These are phyloP conservation scores for Potorous gilbertii DNA, from an alignment of 2,797 vertebrate species.

Conservation along the genomic window DNA sequence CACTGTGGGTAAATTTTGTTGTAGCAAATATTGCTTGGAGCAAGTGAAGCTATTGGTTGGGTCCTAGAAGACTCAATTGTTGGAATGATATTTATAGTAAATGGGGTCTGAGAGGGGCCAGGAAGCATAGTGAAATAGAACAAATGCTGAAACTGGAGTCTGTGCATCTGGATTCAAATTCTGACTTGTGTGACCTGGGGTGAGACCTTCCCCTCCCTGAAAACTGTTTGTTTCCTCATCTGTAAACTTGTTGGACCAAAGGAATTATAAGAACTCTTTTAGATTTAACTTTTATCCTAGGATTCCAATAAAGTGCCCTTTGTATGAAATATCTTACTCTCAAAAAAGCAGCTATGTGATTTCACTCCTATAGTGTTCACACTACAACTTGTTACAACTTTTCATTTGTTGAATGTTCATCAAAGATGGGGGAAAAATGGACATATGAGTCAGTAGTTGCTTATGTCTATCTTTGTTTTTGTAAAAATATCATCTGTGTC, in stretches of 20 bases:
- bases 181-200: not conserved
- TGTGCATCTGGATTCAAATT: not conserved
- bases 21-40: slow-evolving; percentile 42
- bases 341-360: not conserved
- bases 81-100: not conserved
- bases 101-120: not conserved
- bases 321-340: not conserved
- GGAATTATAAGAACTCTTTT: not conserved
- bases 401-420: not conserved
- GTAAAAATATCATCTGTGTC: not conserved
- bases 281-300: not conserved
- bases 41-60: not conserved
- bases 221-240: not conserved
- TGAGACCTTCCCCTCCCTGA: not conserved
- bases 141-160: not conserved
- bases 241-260: not conserved
- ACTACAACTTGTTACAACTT: not conserved
- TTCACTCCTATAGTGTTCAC: not conserved
- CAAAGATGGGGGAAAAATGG: not conserved
- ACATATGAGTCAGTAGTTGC: not conserved
- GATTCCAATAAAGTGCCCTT: not conserved
- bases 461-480: not conserved
- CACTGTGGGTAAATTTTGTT: slow-evolving; percentile 42
- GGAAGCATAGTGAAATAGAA: not conserved
- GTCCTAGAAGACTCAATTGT: not conserved